phyloP scores from a whole-genome alignment of 2,113 vertebrate species.

The Tetrax tetrax region DNA sequence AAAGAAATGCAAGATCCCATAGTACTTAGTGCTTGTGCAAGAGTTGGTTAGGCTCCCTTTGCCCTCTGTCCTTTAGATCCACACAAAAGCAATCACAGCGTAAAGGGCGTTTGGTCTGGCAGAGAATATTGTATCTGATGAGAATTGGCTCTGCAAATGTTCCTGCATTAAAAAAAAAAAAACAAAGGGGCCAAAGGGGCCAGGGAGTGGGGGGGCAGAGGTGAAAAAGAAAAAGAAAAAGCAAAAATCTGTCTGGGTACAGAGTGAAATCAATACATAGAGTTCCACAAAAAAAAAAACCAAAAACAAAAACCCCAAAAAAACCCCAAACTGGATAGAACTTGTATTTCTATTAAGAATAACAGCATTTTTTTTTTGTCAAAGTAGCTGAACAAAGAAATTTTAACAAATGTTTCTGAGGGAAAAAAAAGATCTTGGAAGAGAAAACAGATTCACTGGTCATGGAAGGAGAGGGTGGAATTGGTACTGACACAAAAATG shows the following conservation, averaged over 20 bases:
- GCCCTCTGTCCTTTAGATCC: not conserved
- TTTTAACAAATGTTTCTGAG: not conserved
- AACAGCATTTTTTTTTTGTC: not conserved
- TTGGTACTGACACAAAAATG: not conserved
- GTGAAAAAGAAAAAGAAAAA: not conserved
- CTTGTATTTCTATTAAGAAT: not conserved
- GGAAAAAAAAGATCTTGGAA: not conserved
- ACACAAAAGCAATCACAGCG: not conserved
- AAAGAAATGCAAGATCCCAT: not conserved
- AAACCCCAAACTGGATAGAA: not conserved
- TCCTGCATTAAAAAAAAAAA: not conserved
- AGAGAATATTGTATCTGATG: not conserved
- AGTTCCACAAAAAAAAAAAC: not conserved
- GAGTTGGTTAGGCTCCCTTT: not conserved
- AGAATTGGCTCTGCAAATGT: not conserved
- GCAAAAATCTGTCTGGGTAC: not conserved
- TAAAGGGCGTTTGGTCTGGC: not conserved
- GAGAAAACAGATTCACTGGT: not conserved
- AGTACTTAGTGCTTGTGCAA: not conserved
- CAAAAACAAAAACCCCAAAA: too few relatives aligned
- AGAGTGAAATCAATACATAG: not conserved
- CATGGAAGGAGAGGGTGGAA: not conserved
- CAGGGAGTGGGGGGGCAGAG: rapidly evolving
- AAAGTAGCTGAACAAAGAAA: not conserved
- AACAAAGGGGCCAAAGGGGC: rapidly evolving